Base-by-base conservation (phyloP, 2,888 invertebrate species). In the Drosophila robusta region DNA sequence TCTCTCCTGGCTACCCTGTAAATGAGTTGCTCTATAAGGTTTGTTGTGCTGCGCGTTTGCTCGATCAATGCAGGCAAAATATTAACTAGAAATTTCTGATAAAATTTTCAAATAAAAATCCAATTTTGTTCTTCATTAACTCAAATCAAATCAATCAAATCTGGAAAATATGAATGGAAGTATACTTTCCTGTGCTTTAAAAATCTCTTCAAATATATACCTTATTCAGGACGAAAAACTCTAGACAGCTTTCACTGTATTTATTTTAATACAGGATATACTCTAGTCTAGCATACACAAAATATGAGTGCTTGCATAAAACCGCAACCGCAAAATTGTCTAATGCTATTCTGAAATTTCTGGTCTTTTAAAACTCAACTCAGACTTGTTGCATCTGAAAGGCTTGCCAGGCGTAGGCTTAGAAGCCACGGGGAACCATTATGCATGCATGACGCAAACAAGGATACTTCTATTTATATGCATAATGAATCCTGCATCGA, bases 371-470 rank as follows among this genome's bases (percentile, higher is more conserved):
- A 12, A 3, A 42, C 26, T 7, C 36, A 42, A 46, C 50, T 45
- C 22, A 11, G 56, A 80, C 80, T 78, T 77, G 78, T 77, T 78
- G 78, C 78, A 80, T 66, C 44, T 73, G 69, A 57, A 70, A 41
- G 61, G 42, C 46, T 41, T 54, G 12, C 29, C 22, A 41, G 42
- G 11, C 44, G 44, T 34, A 41, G 70, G 46, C 58, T 45, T 7
- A 7, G 32, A 26, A 54, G 41, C 49, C 18, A 14, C 45, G 41
- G 73, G 73, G 32, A 14, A n/a, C 50, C 56, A 5, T 42, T 65
- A 16, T 26, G 56, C 34, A 14, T 34, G 11, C 34, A 29, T 75
- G 75, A 78, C 78, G 75, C 60, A 69, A 39, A 74, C 56, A 34
- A 39, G 44, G 24, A 52, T 22, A 12, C n/a, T 9, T 24, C 22